These are phyloP conservation scores for Hydriomena furcata DNA, from an alignment of 2,888 invertebrate genomes.

Conservation along the genomic window DNA sequence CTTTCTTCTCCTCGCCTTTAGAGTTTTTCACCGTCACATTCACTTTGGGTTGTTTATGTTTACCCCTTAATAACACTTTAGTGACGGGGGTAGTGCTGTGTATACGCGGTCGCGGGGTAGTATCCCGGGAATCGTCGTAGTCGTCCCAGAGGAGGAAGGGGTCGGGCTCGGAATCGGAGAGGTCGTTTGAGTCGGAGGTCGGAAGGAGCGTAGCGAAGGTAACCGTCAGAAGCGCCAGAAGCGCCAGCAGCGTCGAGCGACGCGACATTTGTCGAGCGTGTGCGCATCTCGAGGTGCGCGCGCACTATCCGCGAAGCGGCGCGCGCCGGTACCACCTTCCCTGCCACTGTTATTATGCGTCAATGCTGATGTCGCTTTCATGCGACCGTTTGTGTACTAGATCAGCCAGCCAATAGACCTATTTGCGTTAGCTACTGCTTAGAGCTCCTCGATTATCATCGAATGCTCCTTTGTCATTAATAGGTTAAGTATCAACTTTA, in stretches of 20 bases:
- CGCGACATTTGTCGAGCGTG: constrained; percentile 79
- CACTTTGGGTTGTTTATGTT: constrained; percentile 61
- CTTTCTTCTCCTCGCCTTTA: constrained; percentile 60
- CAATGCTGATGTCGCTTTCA: constrained; percentile 68
- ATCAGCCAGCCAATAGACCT: constrained; percentile 56
- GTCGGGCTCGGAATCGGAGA: constrained; percentile 65
- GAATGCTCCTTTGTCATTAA: no score
- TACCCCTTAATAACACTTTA: constrained; percentile 67
- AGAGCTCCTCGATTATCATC: no score
- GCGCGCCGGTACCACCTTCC: constrained; percentile 59
- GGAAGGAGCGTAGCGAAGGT: constrained; percentile 60
- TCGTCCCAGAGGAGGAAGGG: constrained; percentile 68
- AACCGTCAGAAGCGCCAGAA: constrained; percentile 71
- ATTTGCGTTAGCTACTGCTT: background rate
- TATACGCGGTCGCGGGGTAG: constrained; percentile 49
- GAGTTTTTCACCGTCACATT: constrained; percentile 63
- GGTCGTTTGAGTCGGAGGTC: constrained; percentile 46
- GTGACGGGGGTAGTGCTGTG: constrained; percentile 53
- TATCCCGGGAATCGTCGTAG: constrained; percentile 63
- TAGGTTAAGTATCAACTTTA: no score
- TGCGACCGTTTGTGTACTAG: constrained; percentile 56
- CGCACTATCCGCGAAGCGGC: constrained; percentile 67
- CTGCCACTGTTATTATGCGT: constrained; percentile 68
- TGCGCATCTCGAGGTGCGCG: constrained; percentile 82
- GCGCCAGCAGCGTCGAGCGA: constrained; percentile 79